Conservation (phyloP, 2,113 vertebrate species). For the Prionailurus viverrinus region DNA sequence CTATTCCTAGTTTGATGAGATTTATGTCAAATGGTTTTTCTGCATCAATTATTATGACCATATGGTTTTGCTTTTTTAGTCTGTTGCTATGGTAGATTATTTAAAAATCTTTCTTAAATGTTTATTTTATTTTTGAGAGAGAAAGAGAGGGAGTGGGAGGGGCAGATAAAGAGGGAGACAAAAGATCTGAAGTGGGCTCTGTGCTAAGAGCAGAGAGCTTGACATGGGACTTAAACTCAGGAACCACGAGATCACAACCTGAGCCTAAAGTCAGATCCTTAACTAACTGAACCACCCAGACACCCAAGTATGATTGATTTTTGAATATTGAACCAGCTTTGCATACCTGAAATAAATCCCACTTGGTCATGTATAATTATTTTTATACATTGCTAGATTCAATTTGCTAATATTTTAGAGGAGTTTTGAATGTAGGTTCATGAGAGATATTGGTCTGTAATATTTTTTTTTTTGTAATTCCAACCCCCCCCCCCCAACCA, state of each 20-base stretch:
- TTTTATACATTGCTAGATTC: neutral
- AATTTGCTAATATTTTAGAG: neutral
- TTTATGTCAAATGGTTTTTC: neutral
- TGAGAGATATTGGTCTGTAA: neutral
- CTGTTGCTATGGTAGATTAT: neutral
- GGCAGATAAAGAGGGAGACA: too few relatives aligned
- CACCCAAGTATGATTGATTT: neutral
- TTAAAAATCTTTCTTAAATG: too few relatives aligned
- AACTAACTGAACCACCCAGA: too few relatives aligned
- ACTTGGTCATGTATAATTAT: neutral
- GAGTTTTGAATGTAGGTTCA: neutral
- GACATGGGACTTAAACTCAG: too few relatives aligned
- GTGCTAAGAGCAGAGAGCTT: too few relatives aligned
- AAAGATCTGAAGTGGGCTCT: too few relatives aligned
- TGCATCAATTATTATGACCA: neutral
- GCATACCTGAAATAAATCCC: neutral
- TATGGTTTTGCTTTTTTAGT: neutral
- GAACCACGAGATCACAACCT: too few relatives aligned
- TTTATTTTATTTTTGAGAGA: too few relatives aligned
- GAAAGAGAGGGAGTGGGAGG: too few relatives aligned
- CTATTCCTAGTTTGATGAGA: neutral
- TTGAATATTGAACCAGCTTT: neutral
- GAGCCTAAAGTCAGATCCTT: too few relatives aligned
- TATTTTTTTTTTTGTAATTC: neutral
- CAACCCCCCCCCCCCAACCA: neutral